Evolutionary conservation across 2,113 vertebrate genomes (phyloP).

Genomic region (cattle (Bos taurus)): DNA sequence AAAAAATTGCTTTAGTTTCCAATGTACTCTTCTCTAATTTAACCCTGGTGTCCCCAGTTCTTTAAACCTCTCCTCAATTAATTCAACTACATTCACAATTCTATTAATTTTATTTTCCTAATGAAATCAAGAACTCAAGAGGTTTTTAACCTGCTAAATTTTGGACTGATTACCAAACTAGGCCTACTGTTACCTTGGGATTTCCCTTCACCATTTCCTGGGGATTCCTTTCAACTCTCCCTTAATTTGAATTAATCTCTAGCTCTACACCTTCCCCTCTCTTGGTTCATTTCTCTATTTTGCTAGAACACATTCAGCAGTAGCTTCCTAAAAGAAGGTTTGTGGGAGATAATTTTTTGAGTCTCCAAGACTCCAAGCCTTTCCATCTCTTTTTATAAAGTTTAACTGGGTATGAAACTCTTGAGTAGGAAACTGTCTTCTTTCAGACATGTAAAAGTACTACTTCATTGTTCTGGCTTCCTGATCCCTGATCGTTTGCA

Average conservation of each 20-base stretch:
- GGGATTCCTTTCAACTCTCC: not conserved
- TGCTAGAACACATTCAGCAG: not conserved
- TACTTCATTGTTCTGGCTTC: not conserved
- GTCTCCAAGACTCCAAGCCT: conserved; percentile 6
- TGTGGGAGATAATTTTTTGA: not conserved
- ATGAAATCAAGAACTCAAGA: not conserved
- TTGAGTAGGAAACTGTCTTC: not conserved
- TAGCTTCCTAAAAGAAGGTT: not conserved
- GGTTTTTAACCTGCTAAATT: not conserved
- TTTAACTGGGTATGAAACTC: not conserved
- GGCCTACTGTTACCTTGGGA: not conserved
- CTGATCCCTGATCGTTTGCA: not conserved
- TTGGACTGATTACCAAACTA: not conserved
- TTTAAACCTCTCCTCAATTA: not conserved
- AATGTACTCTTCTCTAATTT: not conserved
- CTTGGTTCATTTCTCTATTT: conserved; percentile 4
- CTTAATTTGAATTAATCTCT: not conserved
- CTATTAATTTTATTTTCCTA: not conserved
- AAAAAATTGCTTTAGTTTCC: not conserved
- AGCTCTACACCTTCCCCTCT: not conserved
- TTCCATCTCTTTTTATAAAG: not conserved
- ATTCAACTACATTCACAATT: conserved; percentile 17
- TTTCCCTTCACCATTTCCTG: not conserved
- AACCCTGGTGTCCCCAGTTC: not conserved
- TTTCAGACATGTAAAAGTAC: conserved; percentile 12